These are phyloP conservation scores for Clarias laeviceps DNA, from an alignment of 2,797 vertebrate genomes.

Conservation along the genomic window DNA sequence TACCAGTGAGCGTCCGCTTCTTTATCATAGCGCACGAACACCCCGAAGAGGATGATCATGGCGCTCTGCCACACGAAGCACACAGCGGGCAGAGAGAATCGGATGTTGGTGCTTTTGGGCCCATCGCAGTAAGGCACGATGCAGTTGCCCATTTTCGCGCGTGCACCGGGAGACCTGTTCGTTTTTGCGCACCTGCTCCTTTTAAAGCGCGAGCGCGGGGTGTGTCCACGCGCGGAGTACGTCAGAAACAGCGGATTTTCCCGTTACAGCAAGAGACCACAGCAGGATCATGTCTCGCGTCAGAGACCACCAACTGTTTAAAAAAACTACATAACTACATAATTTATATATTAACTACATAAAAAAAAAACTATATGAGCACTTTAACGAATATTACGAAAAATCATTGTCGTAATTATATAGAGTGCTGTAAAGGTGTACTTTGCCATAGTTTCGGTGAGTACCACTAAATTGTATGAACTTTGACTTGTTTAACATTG, in stretches of 20 bases:
- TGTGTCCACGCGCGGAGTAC: slow-evolving; percentile 9
- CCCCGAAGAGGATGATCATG: slow-evolving; percentile 90
- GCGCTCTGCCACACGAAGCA: slow-evolving; percentile 85
- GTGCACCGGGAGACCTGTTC: not conserved
- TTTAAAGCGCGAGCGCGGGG: slow-evolving; percentile 41
- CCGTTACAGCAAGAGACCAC: not conserved
- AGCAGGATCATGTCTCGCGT: not conserved
- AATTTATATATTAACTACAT: not conserved
- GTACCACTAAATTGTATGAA: not conserved
- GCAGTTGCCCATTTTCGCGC: slow-evolving; percentile 70
- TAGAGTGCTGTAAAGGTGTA: not conserved
- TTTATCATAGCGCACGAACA: slow-evolving; percentile 84
- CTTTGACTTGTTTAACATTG: not conserved
- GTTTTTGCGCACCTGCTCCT: slow-evolving; percentile 28
- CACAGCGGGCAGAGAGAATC: slow-evolving; percentile 80
- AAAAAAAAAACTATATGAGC: too few relatives aligned
- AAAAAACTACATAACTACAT: too few relatives aligned
- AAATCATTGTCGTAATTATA: not conserved
- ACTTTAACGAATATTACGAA: not conserved
- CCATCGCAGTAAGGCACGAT: slow-evolving; percentile 69
- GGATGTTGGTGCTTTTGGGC: slow-evolving; percentile 80
- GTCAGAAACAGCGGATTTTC: not conserved
- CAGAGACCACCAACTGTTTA: not conserved
- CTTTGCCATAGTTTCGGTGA: not conserved
- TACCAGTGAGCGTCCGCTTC: slow-evolving; percentile 80